Conservation (phyloP, 1,140 invertebrate genomes). For the Grapholita molesta region DNA sequence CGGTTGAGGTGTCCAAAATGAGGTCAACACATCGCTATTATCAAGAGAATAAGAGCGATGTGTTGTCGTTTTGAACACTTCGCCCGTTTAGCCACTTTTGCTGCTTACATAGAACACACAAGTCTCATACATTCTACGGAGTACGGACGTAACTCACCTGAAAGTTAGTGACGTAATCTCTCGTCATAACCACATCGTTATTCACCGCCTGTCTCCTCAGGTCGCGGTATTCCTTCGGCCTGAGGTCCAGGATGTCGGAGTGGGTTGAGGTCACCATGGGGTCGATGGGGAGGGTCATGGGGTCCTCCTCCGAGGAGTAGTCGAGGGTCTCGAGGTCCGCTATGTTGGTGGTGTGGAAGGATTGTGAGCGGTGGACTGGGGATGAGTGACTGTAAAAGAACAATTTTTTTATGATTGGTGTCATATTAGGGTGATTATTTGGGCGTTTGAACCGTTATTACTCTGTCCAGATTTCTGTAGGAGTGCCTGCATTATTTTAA, state of each 20-base stretch:
- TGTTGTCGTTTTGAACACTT: too few relatives aligned
- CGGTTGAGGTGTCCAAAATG: too few relatives aligned
- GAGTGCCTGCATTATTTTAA: too few relatives aligned
- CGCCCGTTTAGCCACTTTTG: too few relatives aligned
- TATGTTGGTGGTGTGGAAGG: conserved; percentile 68
- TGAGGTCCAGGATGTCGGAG: conserved; percentile 59
- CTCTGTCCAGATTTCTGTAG: too few relatives aligned
- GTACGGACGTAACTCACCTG: conserved; percentile 46
- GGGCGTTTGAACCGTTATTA: too few relatives aligned
- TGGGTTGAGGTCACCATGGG: conserved; percentile 65
- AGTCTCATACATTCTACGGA: too few relatives aligned
- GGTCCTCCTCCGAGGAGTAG: conserved; percentile 63
- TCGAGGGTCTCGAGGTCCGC: conserved; percentile 54
- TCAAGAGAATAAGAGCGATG: too few relatives aligned
- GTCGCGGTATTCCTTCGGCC: conserved; percentile 39
- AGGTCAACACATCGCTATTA: too few relatives aligned
- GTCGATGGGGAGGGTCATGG: conserved; percentile 49
- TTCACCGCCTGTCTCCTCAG: conserved; percentile 49
- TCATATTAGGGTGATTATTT: too few relatives aligned
- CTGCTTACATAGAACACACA: too few relatives aligned
- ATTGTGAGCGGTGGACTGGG: conserved; percentile 72
- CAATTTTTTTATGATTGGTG: conserved; percentile 15
- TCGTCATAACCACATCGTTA: conserved; percentile 53
- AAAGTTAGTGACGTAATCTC: conserved; percentile 63
- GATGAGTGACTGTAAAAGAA: conserved; percentile 63